These are phyloP conservation scores for Brachionus plicatilis DNA, from an alignment of 1,140 invertebrate species.

Conservation along the genomic window DNA sequence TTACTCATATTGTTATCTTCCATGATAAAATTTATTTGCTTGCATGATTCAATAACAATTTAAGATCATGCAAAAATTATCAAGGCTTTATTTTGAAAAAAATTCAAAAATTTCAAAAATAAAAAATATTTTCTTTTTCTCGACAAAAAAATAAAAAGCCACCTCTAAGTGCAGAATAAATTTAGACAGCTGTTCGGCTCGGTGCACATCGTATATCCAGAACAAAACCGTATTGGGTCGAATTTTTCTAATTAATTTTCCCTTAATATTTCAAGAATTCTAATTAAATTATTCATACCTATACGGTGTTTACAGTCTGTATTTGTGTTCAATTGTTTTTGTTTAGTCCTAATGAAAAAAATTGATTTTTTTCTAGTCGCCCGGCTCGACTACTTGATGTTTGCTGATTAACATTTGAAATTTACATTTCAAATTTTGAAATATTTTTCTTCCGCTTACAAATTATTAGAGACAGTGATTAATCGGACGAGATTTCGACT, in stretches of 20 bases:
- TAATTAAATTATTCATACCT: constrained; percentile 18
- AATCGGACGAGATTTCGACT: background rate
- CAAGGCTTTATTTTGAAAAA: background rate
- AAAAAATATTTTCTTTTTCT: background rate
- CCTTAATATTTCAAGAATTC: constrained; percentile 12
- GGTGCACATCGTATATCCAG: background rate
- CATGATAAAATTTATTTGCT: background rate
- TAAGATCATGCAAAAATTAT: background rate
- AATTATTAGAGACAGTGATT: constrained; percentile 32
- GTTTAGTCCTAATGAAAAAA: background rate
- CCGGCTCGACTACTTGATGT: background rate
- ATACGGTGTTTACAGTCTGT: constrained; percentile 10
- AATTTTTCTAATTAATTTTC: constrained; percentile 32
- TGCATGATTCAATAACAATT: background rate
- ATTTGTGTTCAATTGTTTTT: constrained; percentile 9
- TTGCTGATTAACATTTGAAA: background rate
- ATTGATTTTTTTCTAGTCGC: constrained; percentile 1
- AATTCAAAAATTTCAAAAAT: background rate
- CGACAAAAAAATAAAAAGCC: background rate
- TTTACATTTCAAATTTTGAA: constrained; percentile 20
- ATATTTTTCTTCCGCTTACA: constrained; percentile 20
- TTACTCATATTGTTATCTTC: background rate
- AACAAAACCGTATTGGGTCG: background rate
- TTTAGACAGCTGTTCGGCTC: background rate
- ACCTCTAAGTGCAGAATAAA: background rate